Evolutionary conservation across 64 coral and sea anemone species (phyloP).

Genomic region (Astreopora myriophthalma): DNA sequence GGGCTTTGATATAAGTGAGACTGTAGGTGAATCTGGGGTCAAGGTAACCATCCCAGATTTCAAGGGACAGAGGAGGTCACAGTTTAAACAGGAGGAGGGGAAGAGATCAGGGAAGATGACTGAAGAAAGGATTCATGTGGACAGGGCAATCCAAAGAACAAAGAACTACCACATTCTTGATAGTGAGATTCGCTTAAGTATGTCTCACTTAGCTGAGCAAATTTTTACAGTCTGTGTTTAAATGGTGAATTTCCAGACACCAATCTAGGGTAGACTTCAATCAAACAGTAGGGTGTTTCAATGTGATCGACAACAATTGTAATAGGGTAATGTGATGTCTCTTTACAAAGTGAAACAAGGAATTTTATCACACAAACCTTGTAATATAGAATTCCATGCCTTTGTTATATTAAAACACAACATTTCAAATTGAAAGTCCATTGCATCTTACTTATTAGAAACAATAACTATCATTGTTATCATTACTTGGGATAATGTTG

Average conservation of each 20-base stretch:
- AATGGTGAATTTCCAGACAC: slow-evolving; percentile 63
- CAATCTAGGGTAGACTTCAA: no score
- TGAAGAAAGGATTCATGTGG: slow-evolving; percentile 67
- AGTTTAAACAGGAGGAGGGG: slow-evolving; percentile 58
- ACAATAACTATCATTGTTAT: no score
- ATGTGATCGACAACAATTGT: no score
- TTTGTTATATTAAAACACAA: no score
- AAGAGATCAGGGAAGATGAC: slow-evolving; percentile 66
- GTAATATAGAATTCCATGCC: no score
- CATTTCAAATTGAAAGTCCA: no score
- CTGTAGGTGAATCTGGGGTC: slow-evolving; percentile 27
- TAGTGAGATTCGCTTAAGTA: slow-evolving; percentile 55
- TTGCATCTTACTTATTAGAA: no score
- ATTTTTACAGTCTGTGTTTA: slow-evolving; percentile 62
- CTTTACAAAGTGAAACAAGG: no score
- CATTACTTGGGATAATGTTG: no score
- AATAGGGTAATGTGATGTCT: no score
- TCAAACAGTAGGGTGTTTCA: no score
- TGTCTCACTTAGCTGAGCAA: slow-evolving; percentile 70
- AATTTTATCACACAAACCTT: no score
- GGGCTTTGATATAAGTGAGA: slow-evolving; percentile 61
- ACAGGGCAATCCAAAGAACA: slow-evolving; percentile 65
- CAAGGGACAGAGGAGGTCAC: slow-evolving; percentile 56
- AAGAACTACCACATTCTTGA: slow-evolving; percentile 71
- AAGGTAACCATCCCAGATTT: slow-evolving; percentile 72